Base-by-base conservation (phyloP, 2,113 vertebrate genomes). In the Myrmecophaga tridactyla region DNA sequence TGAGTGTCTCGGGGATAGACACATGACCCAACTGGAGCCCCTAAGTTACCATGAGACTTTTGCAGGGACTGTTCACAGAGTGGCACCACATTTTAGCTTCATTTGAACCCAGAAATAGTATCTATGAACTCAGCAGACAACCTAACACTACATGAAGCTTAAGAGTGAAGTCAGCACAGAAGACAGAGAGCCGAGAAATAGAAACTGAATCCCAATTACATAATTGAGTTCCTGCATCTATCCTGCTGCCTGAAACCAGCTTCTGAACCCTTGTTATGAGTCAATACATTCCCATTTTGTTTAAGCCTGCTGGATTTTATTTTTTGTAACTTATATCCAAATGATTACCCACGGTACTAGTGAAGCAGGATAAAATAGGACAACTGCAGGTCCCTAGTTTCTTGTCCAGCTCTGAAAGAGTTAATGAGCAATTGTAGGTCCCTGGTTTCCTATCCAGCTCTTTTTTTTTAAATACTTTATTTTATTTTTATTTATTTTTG, bases 151-250 rank as follows among this genome's bases (percentile, higher is more conserved):
- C 39, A 76, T 36, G 83, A 77, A 62, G 76, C 60, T 36, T 77
- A 12, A 94, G 67, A 73, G 86, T 86, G 89, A 72, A 88, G 12
- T 77, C 46, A 93, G 36, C 53, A 70, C 21, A 93, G 48, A 92
- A 73, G 58, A 82, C 58, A 81, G 77, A 72, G 39, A 76, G 65
- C n/a, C 80, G 85, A 56, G 43, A 78, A 88, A 70, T 77, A 17
- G 72, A 90, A 86, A 86, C n/a, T 94, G 76, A 89, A 92, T 73
- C 46, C 56, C 41, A 48, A 31, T 73, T 34, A 63, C 63, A 84
- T n/a, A n/a, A n/a, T 18, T 69, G 41, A 72, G 39, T 67, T 31
- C 46, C 46, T 51, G 46, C 17, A 51, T 65, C 36, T 73, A 18
- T 34, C 63, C 60, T 83, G 63, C 46, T 92, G 29, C 25, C 36